These are phyloP conservation scores for Agapornis canus DNA, from an alignment of 2,797 vertebrate genomes.

Conservation along the genomic window DNA sequence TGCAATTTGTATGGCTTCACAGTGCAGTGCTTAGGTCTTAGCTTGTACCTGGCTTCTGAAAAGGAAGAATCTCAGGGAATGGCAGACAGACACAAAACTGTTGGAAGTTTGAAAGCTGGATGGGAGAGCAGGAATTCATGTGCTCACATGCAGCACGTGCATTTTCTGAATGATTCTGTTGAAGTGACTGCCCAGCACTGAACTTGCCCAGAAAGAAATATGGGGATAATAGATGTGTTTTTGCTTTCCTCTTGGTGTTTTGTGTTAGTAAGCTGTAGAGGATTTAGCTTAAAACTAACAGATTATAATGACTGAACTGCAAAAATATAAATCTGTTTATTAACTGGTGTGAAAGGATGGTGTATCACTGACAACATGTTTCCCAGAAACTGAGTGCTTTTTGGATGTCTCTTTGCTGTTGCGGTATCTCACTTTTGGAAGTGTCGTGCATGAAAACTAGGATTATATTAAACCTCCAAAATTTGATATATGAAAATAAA, in stretches of 20 bases:
- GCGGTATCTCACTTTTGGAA: neutral
- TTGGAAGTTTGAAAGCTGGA: neutral
- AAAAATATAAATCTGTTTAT: neutral
- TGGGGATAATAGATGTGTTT: neutral
- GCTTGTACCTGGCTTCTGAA: neutral
- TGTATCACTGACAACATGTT: neutral
- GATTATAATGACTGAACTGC: neutral
- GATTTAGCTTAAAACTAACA: neutral
- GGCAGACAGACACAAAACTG: neutral
- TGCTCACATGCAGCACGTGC: neutral
- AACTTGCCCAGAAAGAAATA: neutral
- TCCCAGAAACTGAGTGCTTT: neutral
- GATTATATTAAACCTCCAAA: neutral
- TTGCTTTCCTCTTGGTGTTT: neutral
- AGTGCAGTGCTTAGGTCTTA: neutral
- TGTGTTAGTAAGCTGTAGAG: neutral
- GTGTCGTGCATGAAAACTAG: accelerated
- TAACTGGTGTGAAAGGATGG: neutral
- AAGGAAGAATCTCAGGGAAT: neutral
- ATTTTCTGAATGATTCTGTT: neutral
- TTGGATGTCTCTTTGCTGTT: neutral
- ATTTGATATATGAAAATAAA: neutral
- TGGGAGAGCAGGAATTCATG: neutral
- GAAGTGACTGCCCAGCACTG: neutral
- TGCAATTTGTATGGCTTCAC: neutral